phyloP scores from a whole-genome alignment of 2,797 vertebrate genomes.

The Micromesistius poutassou region DNA sequence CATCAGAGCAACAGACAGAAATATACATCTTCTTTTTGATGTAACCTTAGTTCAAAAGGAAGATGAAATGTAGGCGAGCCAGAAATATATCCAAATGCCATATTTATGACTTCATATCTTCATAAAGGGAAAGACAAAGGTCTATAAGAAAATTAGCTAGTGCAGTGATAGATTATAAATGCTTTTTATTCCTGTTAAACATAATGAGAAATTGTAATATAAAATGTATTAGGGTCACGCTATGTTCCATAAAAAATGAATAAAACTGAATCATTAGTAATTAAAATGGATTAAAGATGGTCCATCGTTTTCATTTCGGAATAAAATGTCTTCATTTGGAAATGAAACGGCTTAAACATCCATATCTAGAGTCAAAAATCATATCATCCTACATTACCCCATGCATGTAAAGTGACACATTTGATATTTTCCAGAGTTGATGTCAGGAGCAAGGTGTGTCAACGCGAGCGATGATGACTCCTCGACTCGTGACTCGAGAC shows the following conservation, averaged over 20 bases:
- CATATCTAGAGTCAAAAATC: background rate
- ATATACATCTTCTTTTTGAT: conserved; percentile 45
- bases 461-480: background rate
- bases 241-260: background rate
- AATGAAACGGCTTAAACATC: background rate
- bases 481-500: background rate
- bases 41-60: conserved; percentile 54
- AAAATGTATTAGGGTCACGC: conserved; percentile 1
- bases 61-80: conserved; percentile 57
- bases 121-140: conserved; percentile 39
- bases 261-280: background rate
- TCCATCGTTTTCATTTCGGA: background rate
- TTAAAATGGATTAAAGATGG: background rate
- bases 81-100: conserved; percentile 56
- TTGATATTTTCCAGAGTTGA: background rate
- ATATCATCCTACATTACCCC: background rate
- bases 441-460: background rate
- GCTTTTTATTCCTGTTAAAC: background rate
- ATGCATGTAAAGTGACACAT: background rate
- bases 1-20: conserved; percentile 34
- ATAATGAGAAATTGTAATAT: conserved; percentile 3
- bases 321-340: background rate
- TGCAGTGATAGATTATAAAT: conserved; percentile 48
- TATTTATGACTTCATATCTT: conserved; percentile 55
- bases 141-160: conserved; percentile 44